phyloP scores from a whole-genome alignment of 2,113 vertebrate species.

The Atlantisia rogersi region DNA sequence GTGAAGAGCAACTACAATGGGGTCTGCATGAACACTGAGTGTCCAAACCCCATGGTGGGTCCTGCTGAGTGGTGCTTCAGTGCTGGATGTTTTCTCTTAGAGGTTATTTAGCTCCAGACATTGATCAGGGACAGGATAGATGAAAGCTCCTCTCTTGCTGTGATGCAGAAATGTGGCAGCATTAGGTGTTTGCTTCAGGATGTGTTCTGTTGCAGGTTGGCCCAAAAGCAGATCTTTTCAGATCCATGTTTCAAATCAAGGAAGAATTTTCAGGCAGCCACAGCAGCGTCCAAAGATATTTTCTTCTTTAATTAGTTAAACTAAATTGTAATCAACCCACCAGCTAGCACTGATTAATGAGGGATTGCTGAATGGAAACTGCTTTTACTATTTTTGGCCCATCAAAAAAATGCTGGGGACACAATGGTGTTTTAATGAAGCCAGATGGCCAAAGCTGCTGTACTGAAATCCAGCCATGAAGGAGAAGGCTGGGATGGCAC shows the following conservation, averaged over 20 bases:
- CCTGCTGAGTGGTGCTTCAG: background rate
- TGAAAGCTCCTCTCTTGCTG: background rate
- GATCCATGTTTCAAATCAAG: background rate
- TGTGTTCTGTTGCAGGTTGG: background rate
- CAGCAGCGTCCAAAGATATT: background rate
- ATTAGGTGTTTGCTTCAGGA: background rate
- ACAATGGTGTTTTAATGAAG: background rate
- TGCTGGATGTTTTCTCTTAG: background rate
- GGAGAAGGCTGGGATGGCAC: background rate
- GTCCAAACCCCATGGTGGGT: background rate
- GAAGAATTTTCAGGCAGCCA: background rate
- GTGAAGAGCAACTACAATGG: background rate
- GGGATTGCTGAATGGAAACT: background rate
- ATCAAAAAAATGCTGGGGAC: background rate
- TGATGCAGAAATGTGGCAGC: background rate
- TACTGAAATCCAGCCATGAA: background rate
- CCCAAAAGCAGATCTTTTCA: background rate
- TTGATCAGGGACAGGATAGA: background rate
- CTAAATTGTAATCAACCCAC: background rate
- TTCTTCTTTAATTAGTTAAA: slow-evolving; percentile 32
- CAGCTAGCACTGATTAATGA: background rate
- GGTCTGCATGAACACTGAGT: background rate
- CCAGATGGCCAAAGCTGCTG: slow-evolving; percentile 40
- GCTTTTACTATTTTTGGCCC: slow-evolving; percentile 19
- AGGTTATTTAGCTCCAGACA: background rate